Evolutionary conservation across 2,113 vertebrate species (phyloP), one percentile per base, ranked within the genome.

Genomic region (Chamaea fasciata): DNA sequence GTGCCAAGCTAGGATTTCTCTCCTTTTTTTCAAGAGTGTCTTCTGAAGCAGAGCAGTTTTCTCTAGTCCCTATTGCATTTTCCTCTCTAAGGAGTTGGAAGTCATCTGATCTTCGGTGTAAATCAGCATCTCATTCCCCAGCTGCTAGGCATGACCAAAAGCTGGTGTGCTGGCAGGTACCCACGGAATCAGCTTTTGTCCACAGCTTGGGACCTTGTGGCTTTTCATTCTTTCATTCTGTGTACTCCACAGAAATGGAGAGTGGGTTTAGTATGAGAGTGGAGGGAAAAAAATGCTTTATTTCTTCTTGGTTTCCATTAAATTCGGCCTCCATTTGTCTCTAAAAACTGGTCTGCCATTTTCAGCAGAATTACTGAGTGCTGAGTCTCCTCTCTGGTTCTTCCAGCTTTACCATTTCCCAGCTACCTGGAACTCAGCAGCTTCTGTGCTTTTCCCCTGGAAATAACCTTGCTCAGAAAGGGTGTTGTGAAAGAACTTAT

Each of bases 401-500:
- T 31, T 69, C 18, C 59, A 64, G 7, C n/a, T 88, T 69, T 35
- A 55, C 20, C 37, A 41, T 53, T 80, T 37, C 47, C 47, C 22
- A 13, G 47, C 47, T 49, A 49, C 23, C 47, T 49, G 47, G 47
- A 23, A 49, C 22, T 24, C 47, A 81, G 42, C 55, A 78, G 39
- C 53, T 68, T 42, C 69, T 59, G 56, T 44, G 52, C 28, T 55
- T 75, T 69, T 22, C 28, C 20, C 11, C 53, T 13, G 22, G 31
- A 5, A 14, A 16, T 11, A 79, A 12, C 15, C 41, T 50, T 53
- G 13, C 76, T 80, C 2, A 1, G 46, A 50, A 55, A 39, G 10
- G 26, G 6, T 0, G 0, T 11, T 71, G 15, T 44, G 37, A 63
- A 55, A 59, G 37, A 78, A 68, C 2, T 8, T 11, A n/a, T 6